Evolutionary conservation across 2,797 vertebrate genomes (phyloP).

Genomic region (Hipposideros larvatus): DNA sequence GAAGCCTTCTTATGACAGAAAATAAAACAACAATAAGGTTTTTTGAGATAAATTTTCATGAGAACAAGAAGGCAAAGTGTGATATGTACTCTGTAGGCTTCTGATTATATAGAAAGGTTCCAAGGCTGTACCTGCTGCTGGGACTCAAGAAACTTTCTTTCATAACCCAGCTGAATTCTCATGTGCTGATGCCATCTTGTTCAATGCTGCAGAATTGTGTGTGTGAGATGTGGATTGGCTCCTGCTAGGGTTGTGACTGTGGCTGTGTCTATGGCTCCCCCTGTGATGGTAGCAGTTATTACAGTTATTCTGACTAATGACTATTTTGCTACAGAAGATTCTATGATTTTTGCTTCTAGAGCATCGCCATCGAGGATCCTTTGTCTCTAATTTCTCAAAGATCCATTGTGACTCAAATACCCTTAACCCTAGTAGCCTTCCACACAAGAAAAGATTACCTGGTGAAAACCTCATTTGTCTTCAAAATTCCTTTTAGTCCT

Average conservation of each 20-base stretch:
- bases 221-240: neutral
- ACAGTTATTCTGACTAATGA: neutral
- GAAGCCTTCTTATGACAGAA: neutral
- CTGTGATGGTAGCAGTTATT: neutral
- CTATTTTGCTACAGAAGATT: neutral
- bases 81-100: neutral
- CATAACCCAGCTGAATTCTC: neutral
- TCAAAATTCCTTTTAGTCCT: neutral
- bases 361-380: neutral
- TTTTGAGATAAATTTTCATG: neutral
- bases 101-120: neutral
- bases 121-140: accelerated
- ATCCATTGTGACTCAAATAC: neutral
- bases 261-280: neutral
- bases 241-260: neutral
- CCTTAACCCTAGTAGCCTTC: neutral
- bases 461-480: neutral
- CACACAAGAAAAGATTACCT: neutral
- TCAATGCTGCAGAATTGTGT: neutral
- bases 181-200: neutral
- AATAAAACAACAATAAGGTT: neutral
- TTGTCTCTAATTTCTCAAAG: neutral
- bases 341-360: neutral
- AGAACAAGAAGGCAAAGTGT: neutral
- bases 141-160: neutral